Evolutionary conservation across 2,888 invertebrate species (phyloP), one percentile per base, ranked within the genome.

Genomic region (Zootermopsis nevadensis): DNA sequence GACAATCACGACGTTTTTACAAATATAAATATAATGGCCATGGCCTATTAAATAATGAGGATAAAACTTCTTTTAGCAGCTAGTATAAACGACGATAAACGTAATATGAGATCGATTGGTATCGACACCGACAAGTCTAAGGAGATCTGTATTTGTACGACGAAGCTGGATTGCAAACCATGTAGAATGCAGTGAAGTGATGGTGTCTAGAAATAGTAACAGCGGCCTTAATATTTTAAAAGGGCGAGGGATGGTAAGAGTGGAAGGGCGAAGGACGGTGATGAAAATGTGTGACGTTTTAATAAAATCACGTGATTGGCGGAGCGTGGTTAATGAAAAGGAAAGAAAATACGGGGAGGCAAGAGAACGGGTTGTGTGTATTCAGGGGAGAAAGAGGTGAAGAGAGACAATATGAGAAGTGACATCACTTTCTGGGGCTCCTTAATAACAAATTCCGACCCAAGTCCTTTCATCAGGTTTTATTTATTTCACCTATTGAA

Each of bases 291-390:
- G 85, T 82, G 84, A 84, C 85, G 85, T 84, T 85, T 84, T 85
- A 85, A 85, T 85, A 85, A 85, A 85, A 85, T 85, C 84, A 85
- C 84, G 80, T 80, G 85, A 85, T 85, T 85, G 85, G 85, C 82
- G 85, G 82, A 85, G 85, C 85, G 83, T 84, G 85, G 81, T 81
- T 85, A 85, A 85, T 85, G 85, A 85, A 84, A 85, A 84, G 77
- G 77, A 48, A 42, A 66, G 66, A 66, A 66, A 66, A 33, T 53
- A 42, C 22, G 55, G 77, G 55, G 55, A 55, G 76, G 30, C 24
- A 42, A 76, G 76, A 42, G 76, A 38, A 35, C 19, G 27, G 76
- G 76, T 31, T 27, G 60, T 15, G 27, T 60, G 60, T 48, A 48
- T 48, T 19, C 48, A 48, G 48, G 19, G 24, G 35, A 38, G 24